Conservation (phyloP, 2,888 invertebrate species). For the Sarcophaga carnaria region DNA sequence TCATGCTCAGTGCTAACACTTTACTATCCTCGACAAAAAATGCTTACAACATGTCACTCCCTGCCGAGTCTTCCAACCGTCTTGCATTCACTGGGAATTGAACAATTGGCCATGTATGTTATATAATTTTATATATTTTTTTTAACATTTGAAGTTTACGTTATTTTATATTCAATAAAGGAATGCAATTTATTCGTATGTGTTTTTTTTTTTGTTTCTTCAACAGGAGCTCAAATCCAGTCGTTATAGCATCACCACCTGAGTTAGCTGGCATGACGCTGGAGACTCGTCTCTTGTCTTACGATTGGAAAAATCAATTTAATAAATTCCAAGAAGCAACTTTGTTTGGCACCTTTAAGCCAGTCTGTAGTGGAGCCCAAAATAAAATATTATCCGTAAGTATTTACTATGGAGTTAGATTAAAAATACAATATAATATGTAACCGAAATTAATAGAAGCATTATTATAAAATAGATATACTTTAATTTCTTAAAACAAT, state of each 20-base stretch:
- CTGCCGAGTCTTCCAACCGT: conserved; percentile 86
- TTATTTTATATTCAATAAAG: background rate
- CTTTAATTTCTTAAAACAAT: no score
- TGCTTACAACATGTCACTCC: conserved; percentile 85
- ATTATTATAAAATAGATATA: no score
- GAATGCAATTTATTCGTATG: background rate
- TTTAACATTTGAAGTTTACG: background rate
- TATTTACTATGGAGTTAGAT: conserved; percentile 61
- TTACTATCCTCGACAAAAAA: conserved; percentile 85
- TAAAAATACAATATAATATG: no score
- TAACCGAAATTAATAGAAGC: no score
- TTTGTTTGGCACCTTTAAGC: conserved; percentile 85
- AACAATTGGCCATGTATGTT: conserved; percentile 85
- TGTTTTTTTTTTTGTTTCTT: conserved; percentile 22
- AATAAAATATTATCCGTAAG: conserved; percentile 84
- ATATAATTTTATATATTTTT: background rate
- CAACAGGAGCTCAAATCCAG: conserved; percentile 84
- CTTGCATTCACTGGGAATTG: conserved; percentile 85
- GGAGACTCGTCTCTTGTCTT: conserved; percentile 85
- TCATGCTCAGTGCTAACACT: conserved; percentile 85
- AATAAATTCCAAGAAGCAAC: conserved; percentile 85
- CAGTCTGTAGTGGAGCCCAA: conserved; percentile 84
- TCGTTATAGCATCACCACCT: conserved; percentile 84
- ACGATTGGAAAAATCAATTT: conserved; percentile 86
- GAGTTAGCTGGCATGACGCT: conserved; percentile 85